phyloP scores from a whole-genome alignment of 2,888 invertebrate species.

The Metacarcinus magister region DNA sequence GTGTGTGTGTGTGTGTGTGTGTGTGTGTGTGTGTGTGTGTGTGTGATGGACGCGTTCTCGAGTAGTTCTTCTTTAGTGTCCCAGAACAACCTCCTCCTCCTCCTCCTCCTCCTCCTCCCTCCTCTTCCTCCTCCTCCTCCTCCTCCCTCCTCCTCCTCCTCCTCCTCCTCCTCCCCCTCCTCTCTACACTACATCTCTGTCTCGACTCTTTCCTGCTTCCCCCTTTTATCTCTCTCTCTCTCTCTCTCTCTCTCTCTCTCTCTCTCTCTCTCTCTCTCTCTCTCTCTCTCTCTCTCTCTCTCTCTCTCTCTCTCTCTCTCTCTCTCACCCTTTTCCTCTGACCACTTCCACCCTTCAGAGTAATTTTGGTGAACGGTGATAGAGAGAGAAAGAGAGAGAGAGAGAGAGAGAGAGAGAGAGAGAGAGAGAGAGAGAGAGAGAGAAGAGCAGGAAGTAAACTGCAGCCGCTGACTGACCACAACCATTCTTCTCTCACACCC shows the following conservation, averaged over 20 bases:
- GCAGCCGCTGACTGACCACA: neutral
- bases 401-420: neutral
- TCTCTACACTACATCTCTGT: neutral
- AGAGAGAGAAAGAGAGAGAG: neutral
- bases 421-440: neutral
- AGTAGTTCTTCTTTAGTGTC: too few species aligned
- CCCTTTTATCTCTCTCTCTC: neutral
- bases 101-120: neutral
- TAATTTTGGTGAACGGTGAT: neutral
- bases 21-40: neutral
- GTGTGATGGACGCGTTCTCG: neutral
- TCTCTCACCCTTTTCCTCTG: constrained; percentile 30
- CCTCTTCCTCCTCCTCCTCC: neutral
- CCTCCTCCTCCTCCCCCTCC: neutral
- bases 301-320: neutral
- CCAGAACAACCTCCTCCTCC: neutral
- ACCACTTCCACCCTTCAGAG: neutral
- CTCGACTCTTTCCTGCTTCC: neutral
- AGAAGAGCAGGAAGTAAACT: neutral
- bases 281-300: constrained; percentile 32
- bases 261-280: constrained; percentile 46
- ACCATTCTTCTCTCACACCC: neutral
- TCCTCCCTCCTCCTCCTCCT: too few species aligned
- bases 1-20: neutral
- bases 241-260: constrained; percentile 30